These are phyloP conservation scores for Coilia nasus DNA, from an alignment of 2,797 vertebrate genomes.

Conservation along the genomic window DNA sequence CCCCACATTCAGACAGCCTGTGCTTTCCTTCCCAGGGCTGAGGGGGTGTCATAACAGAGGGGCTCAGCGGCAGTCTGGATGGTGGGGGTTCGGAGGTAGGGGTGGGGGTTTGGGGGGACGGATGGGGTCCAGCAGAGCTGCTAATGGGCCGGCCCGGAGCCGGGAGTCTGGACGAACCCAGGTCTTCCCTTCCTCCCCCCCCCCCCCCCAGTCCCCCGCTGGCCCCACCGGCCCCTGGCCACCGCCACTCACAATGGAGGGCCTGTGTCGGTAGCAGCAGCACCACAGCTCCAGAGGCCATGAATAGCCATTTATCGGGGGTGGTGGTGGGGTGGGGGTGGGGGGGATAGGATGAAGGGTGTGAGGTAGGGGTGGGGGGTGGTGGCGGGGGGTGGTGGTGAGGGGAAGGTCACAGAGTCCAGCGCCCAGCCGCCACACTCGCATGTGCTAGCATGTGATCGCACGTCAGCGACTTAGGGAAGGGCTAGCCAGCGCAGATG, in stretches of 20 bases:
- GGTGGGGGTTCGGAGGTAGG: too few relatives aligned
- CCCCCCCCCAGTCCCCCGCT: neutral
- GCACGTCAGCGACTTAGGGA: neutral
- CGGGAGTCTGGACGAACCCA: neutral
- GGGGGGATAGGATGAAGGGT: neutral
- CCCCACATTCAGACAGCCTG: neutral
- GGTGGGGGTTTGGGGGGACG: too few relatives aligned
- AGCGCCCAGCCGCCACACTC: neutral
- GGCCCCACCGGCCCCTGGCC: neutral
- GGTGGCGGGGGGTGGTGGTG: too few relatives aligned
- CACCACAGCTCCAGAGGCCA: constrained; percentile 45
- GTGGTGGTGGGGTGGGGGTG: neutral
- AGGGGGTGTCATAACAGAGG: constrained; percentile 3
- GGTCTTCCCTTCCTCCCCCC: constrained; percentile 36
- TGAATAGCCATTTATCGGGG: constrained; percentile 50
- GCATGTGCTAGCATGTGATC: constrained; percentile 48
- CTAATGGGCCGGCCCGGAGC: constrained; percentile 30
- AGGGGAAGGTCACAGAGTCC: constrained; percentile 41
- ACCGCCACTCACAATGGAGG: constrained; percentile 47
- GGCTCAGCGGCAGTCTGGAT: neutral
- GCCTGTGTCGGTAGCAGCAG: constrained; percentile 41
- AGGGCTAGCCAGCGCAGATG: neutral
- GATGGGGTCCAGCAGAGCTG: constrained; percentile 16
- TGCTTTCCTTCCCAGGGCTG: neutral
- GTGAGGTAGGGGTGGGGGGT: neutral